These are phyloP conservation scores for Streptopelia turtur DNA, from an alignment of 2,797 vertebrate genomes.

Conservation along the genomic window DNA sequence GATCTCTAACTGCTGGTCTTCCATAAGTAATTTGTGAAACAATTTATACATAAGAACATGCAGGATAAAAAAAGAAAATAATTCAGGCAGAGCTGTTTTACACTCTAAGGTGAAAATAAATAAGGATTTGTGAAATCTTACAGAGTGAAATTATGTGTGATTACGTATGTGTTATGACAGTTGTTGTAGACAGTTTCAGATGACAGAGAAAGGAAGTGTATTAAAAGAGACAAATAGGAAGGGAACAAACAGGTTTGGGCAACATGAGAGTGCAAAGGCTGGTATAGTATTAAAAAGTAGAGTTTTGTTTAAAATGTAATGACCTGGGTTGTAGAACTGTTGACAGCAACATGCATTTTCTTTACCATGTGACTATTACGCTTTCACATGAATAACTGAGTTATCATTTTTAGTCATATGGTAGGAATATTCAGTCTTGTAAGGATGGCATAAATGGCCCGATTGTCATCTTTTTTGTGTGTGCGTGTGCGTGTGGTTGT, in stretches of 20 bases:
- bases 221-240: not conserved
- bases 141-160: not conserved
- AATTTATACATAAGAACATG: not conserved
- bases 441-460: not conserved
- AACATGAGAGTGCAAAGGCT: not conserved
- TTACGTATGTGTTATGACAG: not conserved
- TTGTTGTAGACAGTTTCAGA: not conserved
- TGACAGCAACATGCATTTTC: not conserved
- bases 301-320: not conserved
- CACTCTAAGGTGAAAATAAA: not conserved
- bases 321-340: not conserved
- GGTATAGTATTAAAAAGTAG: not conserved
- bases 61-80: not conserved
- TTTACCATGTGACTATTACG: not conserved
- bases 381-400: not conserved
- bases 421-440: not conserved
- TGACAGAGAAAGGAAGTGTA: not conserved
- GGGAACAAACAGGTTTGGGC: not conserved
- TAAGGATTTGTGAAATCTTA: not conserved
- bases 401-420: not conserved
- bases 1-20: not conserved
- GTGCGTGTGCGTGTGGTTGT: not conserved
- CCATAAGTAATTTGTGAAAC: not conserved
- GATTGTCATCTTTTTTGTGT: not conserved
- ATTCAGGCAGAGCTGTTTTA: not conserved